Evolutionary conservation across 2,113 vertebrate species (phyloP).

Genomic region (Garra rufa): DNA sequence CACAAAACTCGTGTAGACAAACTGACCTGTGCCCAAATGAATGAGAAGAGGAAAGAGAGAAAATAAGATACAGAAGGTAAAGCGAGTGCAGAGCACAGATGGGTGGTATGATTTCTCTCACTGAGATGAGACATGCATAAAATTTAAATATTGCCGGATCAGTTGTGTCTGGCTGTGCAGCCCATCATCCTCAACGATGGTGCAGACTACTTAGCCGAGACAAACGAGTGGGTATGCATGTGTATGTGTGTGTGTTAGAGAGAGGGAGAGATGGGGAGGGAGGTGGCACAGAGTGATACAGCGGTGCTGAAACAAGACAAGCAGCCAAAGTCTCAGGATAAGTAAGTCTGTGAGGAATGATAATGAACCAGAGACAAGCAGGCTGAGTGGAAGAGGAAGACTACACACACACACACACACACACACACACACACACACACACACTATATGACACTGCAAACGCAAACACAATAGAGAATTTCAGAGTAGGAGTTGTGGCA

Average conservation of each 20-base stretch:
- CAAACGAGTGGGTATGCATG: background rate
- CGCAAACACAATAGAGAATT: constrained; percentile 6
- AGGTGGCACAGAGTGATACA: constrained; percentile 12
- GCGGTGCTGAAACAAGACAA: constrained; percentile 34
- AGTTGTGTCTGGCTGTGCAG: constrained; percentile 40
- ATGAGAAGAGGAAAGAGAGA: constrained; percentile 3
- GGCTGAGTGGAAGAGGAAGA: background rate
- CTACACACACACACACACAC: background rate
- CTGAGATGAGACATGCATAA: constrained; percentile 36
- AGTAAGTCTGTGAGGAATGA: constrained; percentile 38
- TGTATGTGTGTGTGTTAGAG: background rate
- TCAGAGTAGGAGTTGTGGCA: background rate
- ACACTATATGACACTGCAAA: constrained; percentile 3
- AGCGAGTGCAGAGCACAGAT: constrained; percentile 14
- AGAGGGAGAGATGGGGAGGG: background rate
- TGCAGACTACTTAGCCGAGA: constrained; percentile 16
- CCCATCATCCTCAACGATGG: constrained; percentile 12
- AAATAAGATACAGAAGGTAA: background rate
- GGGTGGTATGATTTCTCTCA: constrained; percentile 10
- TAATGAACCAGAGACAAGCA: constrained; percentile 33
- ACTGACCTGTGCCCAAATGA: background rate
- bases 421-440: background rate
- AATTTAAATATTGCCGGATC: constrained; percentile 44
- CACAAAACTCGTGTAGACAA: background rate
- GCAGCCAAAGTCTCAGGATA: constrained; percentile 37